Conservation (phyloP, 2,888 invertebrate species). For the Miltochrista miniata region DNA sequence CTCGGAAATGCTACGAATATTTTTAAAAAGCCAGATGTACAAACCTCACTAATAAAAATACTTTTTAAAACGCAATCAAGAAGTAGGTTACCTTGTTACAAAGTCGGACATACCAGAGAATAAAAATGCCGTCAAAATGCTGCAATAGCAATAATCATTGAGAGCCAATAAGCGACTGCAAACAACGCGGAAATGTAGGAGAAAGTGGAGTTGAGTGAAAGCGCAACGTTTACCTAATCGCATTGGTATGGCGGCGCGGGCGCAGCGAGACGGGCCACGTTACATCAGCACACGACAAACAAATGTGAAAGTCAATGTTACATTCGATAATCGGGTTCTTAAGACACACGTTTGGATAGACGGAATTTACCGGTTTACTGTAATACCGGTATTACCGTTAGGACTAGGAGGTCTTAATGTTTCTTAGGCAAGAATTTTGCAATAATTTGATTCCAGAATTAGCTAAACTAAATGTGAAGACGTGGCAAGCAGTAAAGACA, state of each 20-base stretch:
- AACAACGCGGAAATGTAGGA: slow-evolving; percentile 75
- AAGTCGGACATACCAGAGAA: slow-evolving; percentile 9
- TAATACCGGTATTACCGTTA: slow-evolving; percentile 29
- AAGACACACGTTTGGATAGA: slow-evolving; percentile 34
- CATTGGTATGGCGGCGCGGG: slow-evolving; percentile 38
- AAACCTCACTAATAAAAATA: too few species aligned
- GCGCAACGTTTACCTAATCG: slow-evolving; percentile 81
- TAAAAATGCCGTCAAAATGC: slow-evolving; percentile 23
- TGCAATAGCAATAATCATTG: slow-evolving; percentile 41
- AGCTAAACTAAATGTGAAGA: too few species aligned
- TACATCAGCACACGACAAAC: slow-evolving; percentile 62
- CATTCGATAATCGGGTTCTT: slow-evolving; percentile 57
- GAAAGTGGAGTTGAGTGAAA: slow-evolving; percentile 81
- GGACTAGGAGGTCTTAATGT: slow-evolving; percentile 4
- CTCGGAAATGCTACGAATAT: too few species aligned
- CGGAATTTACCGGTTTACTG: slow-evolving; percentile 28
- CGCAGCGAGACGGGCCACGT: slow-evolving; percentile 43
- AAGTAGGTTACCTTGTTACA: neutral
- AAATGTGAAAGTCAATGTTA: slow-evolving; percentile 82
- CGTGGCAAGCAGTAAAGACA: too few species aligned
- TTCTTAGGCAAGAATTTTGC: too few species aligned
- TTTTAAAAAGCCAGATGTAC: too few species aligned
- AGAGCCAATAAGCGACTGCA: slow-evolving; percentile 45
- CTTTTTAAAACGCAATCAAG: too few species aligned
- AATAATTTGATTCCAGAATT: too few species aligned